A percentile compares a stretch with the other conserved stretches of the same genome.
Conservation (phyloP, 2,113 vertebrate genomes). For the Onychostruthus taczanowskii region DNA sequence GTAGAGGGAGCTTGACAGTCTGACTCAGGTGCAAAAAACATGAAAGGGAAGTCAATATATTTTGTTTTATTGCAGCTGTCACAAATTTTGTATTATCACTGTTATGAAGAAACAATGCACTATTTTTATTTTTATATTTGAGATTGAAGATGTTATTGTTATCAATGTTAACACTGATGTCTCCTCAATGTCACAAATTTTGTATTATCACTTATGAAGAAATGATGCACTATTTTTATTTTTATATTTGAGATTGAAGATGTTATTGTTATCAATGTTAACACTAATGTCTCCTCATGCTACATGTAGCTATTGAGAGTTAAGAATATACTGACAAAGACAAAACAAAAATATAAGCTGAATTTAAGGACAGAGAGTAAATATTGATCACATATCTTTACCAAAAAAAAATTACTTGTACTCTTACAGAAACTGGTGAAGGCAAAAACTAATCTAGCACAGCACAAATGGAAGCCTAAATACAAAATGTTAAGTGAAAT, state of each 20-base stretch:
- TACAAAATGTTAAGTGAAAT: not conserved
- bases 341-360: not conserved
- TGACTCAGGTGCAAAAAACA: not conserved
- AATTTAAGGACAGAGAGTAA: not conserved
- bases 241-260: not conserved
- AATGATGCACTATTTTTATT: not conserved
- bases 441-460: not conserved
- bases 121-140: not conserved
- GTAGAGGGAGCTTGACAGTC: not conserved
- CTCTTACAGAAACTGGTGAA: not conserved
- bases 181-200: not conserved
- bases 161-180: not conserved
- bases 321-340: not conserved
- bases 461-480: not conserved
- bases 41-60: not conserved
- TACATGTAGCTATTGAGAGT: not conserved
- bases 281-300: not conserved
- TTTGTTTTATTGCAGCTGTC: not conserved
- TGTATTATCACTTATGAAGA: not conserved
- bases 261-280: not conserved
- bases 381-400: not conserved
- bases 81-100: not conserved
- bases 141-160: not conserved
- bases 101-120: not conserved
- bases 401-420: not conserved